phyloP scores from a whole-genome alignment of 2,113 vertebrate species.

The Aix galericulata region DNA sequence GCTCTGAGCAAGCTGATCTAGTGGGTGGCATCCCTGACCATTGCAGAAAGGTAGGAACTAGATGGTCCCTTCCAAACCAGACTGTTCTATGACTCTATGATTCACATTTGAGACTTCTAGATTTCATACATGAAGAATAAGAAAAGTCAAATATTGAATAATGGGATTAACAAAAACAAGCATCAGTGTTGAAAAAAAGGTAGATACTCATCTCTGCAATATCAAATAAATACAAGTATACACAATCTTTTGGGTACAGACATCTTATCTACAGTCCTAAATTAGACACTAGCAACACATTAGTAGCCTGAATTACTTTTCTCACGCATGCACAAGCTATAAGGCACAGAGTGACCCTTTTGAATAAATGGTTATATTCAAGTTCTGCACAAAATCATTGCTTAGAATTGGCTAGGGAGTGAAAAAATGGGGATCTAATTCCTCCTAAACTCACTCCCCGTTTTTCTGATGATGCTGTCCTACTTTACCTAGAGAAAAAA shows the following conservation, averaged over 20 bases:
- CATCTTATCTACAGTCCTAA: not conserved
- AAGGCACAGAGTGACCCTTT: not conserved
- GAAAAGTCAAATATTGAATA: not conserved
- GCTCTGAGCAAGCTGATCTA: too few species aligned
- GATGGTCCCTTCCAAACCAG: too few species aligned
- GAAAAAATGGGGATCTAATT: not conserved
- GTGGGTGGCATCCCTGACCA: too few species aligned
- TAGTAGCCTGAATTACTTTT: not conserved
- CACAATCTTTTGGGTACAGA: not conserved
- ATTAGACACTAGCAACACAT: not conserved
- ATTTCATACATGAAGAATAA: not conserved
- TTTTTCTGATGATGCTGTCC: not conserved
- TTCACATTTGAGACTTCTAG: not conserved
- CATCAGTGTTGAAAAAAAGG: not conserved
- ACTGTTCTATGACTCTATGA: not conserved
- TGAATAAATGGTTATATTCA: not conserved
- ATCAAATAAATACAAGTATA: not conserved
- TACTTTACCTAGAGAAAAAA: not conserved
- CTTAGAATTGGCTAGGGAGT: not conserved
- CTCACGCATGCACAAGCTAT: not conserved
- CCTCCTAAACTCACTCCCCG: not conserved
- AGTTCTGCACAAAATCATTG: not conserved
- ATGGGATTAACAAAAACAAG: not conserved
- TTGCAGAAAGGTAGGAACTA: too few species aligned
- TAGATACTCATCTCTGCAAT: not conserved